These are phyloP conservation scores for Sinocyclocheilus rhinocerous DNA, from an alignment of 2,113 vertebrate species.

Conservation along the genomic window DNA sequence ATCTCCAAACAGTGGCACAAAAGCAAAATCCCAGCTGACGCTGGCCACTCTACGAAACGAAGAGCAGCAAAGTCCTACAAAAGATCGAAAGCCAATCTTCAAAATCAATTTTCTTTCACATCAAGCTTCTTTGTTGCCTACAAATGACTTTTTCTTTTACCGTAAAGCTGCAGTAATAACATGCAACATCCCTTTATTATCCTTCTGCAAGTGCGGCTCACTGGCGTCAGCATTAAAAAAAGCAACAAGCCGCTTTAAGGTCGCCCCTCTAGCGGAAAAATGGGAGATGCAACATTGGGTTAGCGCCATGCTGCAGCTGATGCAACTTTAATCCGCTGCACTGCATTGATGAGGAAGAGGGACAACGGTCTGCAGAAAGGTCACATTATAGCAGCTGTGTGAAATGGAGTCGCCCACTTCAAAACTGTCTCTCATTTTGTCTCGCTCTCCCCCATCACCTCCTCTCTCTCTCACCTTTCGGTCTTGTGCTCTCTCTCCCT, in stretches of 20 bases:
- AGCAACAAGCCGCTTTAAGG: slow-evolving; percentile 47
- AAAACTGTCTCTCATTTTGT: slow-evolving; percentile 9
- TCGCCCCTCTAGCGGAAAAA: slow-evolving; percentile 16
- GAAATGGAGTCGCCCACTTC: slow-evolving; percentile 44
- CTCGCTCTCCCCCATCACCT: background rate
- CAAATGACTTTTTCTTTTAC: slow-evolving; percentile 50
- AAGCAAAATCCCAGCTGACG: background rate
- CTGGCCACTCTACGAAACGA: background rate
- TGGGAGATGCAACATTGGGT: slow-evolving; percentile 19
- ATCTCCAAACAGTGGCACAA: slow-evolving; percentile 27
- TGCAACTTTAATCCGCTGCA: slow-evolving; percentile 39
- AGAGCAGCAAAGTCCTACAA: slow-evolving; percentile 3
- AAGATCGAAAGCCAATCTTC: slow-evolving; percentile 46
- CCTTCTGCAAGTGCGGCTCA: slow-evolving; percentile 26
- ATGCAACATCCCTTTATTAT: slow-evolving; percentile 50
- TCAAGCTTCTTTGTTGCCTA: slow-evolving; percentile 51
- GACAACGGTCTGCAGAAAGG: slow-evolving; percentile 48
- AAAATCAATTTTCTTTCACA: slow-evolving; percentile 54
- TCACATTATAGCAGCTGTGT: slow-evolving; percentile 42
- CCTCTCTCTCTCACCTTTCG: slow-evolving; percentile 20
- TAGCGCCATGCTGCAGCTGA: background rate
- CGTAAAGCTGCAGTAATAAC: slow-evolving; percentile 44
- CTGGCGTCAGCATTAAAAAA: slow-evolving; percentile 12
- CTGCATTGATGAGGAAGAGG: slow-evolving; percentile 30
- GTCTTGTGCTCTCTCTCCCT: slow-evolving; percentile 24